Percentiles rank a stretch among this genome's conserved stretches.
phyloP scores from a whole-genome alignment of 2,888 invertebrate species.

The Ypsolopha sequella region DNA sequence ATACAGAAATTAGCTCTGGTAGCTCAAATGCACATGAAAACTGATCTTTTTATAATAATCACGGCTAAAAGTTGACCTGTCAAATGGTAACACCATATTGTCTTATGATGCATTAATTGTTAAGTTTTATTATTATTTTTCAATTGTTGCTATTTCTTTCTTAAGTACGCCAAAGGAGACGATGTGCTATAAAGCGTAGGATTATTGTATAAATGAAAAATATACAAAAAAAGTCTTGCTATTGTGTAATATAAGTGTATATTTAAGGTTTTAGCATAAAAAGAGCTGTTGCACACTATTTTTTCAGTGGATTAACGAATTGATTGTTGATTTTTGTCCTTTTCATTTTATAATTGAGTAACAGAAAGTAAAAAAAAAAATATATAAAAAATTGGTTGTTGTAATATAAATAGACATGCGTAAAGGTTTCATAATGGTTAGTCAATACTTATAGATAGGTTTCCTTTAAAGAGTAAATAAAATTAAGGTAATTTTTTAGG shows the following conservation, averaged over 20 bases:
- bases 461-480: constrained; percentile 22
- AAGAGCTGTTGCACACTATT: constrained; percentile 1
- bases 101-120: constrained; percentile 21
- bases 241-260: constrained; percentile 7
- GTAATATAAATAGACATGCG: constrained; percentile 29
- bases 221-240: constrained; percentile 42
- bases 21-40: background rate
- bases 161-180: constrained; percentile 60
- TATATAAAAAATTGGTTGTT: constrained; percentile 42
- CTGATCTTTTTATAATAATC: background rate
- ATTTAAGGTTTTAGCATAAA: background rate
- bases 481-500: constrained; percentile 43
- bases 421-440: constrained; percentile 10
- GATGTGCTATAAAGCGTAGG: constrained; percentile 35
- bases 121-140: constrained; percentile 54
- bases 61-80: background rate
- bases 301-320: constrained; percentile 3
- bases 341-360: background rate
- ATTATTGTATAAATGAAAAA: constrained; percentile 42
- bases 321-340: background rate
- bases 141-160: constrained; percentile 52
- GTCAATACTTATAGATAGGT: constrained; percentile 16
- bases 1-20: background rate
- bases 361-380: constrained; percentile 3
- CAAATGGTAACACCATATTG: background rate